Percentiles rank a stretch among this genome's conserved stretches.
Evolutionary conservation across 2,888 invertebrate genomes (phyloP).

Genomic region (Callimorpha dominula): DNA sequence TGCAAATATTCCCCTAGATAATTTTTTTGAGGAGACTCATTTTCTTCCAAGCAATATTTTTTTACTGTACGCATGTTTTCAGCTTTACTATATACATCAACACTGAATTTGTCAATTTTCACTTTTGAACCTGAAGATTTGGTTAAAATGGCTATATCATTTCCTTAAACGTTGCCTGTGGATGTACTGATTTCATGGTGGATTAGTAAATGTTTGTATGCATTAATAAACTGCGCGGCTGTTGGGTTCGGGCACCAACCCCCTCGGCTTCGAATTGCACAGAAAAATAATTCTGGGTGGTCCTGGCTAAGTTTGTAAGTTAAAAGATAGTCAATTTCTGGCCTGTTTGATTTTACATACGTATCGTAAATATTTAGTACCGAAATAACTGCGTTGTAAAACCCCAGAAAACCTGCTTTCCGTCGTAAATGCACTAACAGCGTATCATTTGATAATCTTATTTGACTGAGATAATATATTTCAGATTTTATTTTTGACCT

Average conservation of each 20-base stretch:
- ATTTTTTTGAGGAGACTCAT: constrained; percentile 9
- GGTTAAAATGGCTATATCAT: constrained; percentile 14
- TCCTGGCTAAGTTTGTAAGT: constrained; percentile 30
- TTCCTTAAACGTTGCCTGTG: constrained; percentile 17
- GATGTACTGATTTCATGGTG: constrained; percentile 19
- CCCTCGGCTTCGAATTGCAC: constrained; percentile 26
- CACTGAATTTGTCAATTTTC: constrained; percentile 25
- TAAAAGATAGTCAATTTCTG: constrained; percentile 16
- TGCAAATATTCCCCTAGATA: constrained; percentile 13
- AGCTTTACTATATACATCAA: constrained; percentile 21
- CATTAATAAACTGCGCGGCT: constrained; percentile 29
- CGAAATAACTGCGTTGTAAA: background rate
- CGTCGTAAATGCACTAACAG: background rate
- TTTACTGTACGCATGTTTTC: constrained; percentile 25
- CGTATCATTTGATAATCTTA: background rate
- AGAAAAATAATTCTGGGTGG: constrained; percentile 28
- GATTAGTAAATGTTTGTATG: constrained; percentile 24
- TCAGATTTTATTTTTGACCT: background rate
- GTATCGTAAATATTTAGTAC: background rate
- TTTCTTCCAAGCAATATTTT: constrained; percentile 14
- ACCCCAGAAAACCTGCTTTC: background rate
- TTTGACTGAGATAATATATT: background rate
- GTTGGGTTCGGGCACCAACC: constrained; percentile 30
- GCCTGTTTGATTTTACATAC: background rate
- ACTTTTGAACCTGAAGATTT: constrained; percentile 12